Percentiles rank a stretch among this genome's conserved stretches.
Evolutionary conservation across 1,140 invertebrate species (phyloP).

Genomic region (Druon quercuslanigerum): DNA sequence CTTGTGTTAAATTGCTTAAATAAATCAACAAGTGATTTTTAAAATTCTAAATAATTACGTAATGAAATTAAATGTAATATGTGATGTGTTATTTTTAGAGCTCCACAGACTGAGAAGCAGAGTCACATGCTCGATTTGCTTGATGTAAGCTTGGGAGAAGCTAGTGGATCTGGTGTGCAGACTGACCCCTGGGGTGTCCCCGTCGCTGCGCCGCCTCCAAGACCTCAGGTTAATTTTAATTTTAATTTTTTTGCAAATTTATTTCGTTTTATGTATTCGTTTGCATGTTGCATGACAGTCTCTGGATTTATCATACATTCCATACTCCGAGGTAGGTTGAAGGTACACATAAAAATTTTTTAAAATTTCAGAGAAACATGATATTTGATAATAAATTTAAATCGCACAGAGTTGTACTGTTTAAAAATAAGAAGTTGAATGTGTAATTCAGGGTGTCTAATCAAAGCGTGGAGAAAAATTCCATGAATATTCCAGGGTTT

Average conservation of each 20-base stretch:
- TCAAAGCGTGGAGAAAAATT: no score
- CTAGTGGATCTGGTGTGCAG: constrained; percentile 71
- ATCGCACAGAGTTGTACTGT: neutral
- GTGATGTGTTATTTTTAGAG: constrained; percentile 58
- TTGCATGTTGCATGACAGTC: constrained; percentile 68
- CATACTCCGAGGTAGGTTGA: constrained; percentile 61
- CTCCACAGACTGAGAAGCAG: constrained; percentile 74
- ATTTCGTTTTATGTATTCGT: constrained; percentile 32
- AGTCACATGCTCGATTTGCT: constrained; percentile 88
- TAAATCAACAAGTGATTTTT: neutral
- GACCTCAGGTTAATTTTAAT: constrained; percentile 71
- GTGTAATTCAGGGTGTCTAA: no score
- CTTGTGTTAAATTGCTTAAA: neutral
- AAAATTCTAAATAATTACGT: constrained; percentile 10
- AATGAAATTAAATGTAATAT: constrained; percentile 11
- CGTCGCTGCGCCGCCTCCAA: constrained; percentile 72
- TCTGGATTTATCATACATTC: constrained; percentile 67
- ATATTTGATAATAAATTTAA: no score
- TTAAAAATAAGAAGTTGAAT: neutral
- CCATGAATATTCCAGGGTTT: no score
- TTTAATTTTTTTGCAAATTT: constrained; percentile 16
- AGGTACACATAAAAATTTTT: neutral
- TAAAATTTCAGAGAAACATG: no score
- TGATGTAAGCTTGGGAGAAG: constrained; percentile 85
- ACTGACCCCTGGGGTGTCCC: constrained; percentile 86